Evolutionary conservation across 2,888 invertebrate genomes (phyloP).

Genomic region (Adelognathus sp.): DNA sequence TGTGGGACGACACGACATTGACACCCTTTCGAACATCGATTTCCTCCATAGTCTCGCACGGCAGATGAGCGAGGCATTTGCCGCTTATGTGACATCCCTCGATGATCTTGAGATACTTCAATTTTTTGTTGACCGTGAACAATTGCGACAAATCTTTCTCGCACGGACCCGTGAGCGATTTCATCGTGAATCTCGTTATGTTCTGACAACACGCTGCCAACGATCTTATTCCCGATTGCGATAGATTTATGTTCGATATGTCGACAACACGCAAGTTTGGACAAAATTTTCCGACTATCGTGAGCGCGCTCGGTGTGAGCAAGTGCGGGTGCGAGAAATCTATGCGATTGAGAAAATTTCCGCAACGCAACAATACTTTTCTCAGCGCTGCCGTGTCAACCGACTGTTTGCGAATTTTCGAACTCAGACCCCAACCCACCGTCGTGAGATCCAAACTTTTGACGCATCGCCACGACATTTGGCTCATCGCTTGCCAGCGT

Average conservation of each 20-base stretch:
- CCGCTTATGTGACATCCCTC: conserved; percentile 68
- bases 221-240: conserved; percentile 82
- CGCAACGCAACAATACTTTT: conserved; percentile 82
- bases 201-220: conserved; percentile 82
- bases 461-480: conserved; percentile 82
- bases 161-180: conserved; percentile 80
- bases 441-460: conserved; percentile 71
- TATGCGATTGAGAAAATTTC: conserved; percentile 81
- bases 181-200: conserved; percentile 81
- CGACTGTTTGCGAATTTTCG: conserved; percentile 35
- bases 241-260: conserved; percentile 82
- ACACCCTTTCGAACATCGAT: conserved; percentile 69
- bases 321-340: conserved; percentile 82
- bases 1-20: conserved; percentile 62
- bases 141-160: conserved; percentile 74
- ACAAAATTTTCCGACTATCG: conserved; percentile 83
- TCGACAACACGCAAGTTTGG: conserved; percentile 83
- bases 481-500: conserved; percentile 82
- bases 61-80: conserved; percentile 71
- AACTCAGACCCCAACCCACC: conserved; percentile 65
- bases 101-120: conserved; percentile 69
- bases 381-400: conserved; percentile 77
- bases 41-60: conserved; percentile 71
- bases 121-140: conserved; percentile 71
- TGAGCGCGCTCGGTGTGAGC: conserved; percentile 83